Percentiles rank a stretch among this genome's conserved stretches.
These are phyloP conservation scores for Heliconius aoede DNA, from an alignment of 2,888 invertebrate species.

Conservation along the genomic window DNA sequence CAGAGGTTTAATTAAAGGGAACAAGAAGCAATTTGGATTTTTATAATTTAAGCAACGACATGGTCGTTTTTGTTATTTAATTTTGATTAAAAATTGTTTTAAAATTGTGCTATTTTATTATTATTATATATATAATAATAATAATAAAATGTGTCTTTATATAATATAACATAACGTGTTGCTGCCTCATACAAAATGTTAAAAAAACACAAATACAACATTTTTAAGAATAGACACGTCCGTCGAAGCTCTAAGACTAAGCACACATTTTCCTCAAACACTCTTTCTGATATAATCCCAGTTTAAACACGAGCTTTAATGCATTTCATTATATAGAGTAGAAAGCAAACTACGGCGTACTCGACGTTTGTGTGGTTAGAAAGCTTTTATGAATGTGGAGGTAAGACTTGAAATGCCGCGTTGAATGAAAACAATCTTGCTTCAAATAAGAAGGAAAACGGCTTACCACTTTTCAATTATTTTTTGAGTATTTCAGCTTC, in stretches of 20 bases:
- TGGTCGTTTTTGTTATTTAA: not conserved
- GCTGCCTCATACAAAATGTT: not conserved
- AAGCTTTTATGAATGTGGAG: conserved; percentile 33
- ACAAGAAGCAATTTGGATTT: not conserved
- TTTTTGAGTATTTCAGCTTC: conserved; percentile 1
- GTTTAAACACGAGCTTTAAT: conserved; percentile 27
- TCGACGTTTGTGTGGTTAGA: conserved; percentile 31
- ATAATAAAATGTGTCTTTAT: not conserved
- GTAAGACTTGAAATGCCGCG: conserved; percentile 29
- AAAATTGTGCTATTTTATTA: not conserved
- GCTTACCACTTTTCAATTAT: conserved; percentile 22
- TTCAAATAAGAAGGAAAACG: conserved; percentile 26
- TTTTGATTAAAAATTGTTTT: not conserved
- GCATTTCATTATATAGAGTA: conserved; percentile 41
- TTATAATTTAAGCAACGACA: conserved; percentile 1
- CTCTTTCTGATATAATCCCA: conserved; percentile 22
- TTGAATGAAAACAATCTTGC: conserved; percentile 25
- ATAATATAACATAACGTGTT: not conserved
- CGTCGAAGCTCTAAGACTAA: conserved; percentile 17
- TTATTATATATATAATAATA: not conserved
- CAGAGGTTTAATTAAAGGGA: conserved; percentile 5
- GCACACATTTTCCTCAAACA: conserved; percentile 21
- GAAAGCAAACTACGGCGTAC: conserved; percentile 33
- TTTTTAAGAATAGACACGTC: not conserved
- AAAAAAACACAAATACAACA: not conserved